Evolutionary conservation across 2,113 vertebrate species (phyloP).

Genomic region (Chauna torquata): DNA sequence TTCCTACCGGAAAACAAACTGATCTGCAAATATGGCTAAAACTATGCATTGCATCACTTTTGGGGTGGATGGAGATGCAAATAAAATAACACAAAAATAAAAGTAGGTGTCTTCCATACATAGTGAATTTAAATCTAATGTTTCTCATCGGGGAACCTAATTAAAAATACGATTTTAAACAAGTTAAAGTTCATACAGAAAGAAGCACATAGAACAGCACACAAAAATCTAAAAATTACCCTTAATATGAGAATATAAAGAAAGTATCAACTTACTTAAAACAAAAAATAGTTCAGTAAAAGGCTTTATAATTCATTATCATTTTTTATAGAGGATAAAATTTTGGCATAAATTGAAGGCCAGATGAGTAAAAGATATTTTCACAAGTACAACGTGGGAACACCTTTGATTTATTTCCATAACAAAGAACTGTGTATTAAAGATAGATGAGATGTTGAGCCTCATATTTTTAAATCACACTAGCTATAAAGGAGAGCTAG

Average conservation of each 20-base stretch:
- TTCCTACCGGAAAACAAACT: not conserved
- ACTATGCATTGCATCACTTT: not conserved
- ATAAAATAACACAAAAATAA: not conserved
- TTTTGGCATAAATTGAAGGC: not conserved
- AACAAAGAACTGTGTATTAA: not conserved
- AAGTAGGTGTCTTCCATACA: not conserved
- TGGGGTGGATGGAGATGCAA: not conserved
- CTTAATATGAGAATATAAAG: not conserved
- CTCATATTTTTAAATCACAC: not conserved
- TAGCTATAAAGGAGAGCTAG: not conserved
- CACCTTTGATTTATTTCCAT: not conserved
- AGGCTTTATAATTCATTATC: not conserved
- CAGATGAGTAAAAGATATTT: not conserved
- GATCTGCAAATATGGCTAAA: not conserved
- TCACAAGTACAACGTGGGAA: not conserved
- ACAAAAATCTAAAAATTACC: not conserved
- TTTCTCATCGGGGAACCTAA: not conserved
- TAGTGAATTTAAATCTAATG: not conserved
- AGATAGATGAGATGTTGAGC: not conserved
- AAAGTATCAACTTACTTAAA: not conserved
- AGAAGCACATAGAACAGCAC: not conserved
- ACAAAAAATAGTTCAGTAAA: not conserved
- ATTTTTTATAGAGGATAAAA: not conserved
- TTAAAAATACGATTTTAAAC: not conserved
- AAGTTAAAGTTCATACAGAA: not conserved